phyloP scores from a whole-genome alignment of 2,797 vertebrate genomes.

The Phoebastria nigripes region DNA sequence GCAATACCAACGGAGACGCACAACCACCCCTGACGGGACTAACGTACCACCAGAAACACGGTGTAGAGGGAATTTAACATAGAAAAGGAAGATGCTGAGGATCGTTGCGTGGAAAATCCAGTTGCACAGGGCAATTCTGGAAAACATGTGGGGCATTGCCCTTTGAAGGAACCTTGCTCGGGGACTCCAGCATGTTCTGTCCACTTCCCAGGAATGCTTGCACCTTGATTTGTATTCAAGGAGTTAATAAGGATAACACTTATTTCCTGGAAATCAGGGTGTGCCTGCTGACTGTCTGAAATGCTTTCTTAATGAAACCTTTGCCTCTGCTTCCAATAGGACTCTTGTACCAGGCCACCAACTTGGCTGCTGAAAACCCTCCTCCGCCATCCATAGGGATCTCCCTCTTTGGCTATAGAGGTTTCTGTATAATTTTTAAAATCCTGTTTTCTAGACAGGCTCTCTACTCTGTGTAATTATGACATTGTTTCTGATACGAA shows the following conservation, averaged over 20 bases:
- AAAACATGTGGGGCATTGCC: accelerated
- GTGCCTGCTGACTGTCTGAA: background rate
- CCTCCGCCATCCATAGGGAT: background rate
- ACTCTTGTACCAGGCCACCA: accelerated
- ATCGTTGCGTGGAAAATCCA: background rate
- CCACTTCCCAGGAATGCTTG: background rate
- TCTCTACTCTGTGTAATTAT: background rate
- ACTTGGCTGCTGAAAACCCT: background rate
- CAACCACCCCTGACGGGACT: background rate
- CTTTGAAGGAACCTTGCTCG: background rate
- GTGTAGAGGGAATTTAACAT: background rate
- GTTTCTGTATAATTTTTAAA: background rate
- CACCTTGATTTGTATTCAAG: background rate
- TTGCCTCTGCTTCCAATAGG: background rate
- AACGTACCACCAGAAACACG: background rate
- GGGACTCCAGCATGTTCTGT: background rate
- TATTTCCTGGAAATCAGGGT: background rate
- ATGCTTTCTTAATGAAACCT: background rate
- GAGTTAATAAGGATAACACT: background rate
- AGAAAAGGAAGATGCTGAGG: background rate
- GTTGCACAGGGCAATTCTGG: background rate
- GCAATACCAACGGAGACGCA: background rate
- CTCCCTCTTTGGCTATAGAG: background rate
- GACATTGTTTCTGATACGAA: constrained; percentile 13
- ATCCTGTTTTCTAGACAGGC: background rate